A percentile compares a stretch with the other conserved stretches of the same genome.
These are phyloP conservation scores for Siphlonurus alternatus DNA, from an alignment of 2,888 invertebrate genomes.

Conservation along the genomic window DNA sequence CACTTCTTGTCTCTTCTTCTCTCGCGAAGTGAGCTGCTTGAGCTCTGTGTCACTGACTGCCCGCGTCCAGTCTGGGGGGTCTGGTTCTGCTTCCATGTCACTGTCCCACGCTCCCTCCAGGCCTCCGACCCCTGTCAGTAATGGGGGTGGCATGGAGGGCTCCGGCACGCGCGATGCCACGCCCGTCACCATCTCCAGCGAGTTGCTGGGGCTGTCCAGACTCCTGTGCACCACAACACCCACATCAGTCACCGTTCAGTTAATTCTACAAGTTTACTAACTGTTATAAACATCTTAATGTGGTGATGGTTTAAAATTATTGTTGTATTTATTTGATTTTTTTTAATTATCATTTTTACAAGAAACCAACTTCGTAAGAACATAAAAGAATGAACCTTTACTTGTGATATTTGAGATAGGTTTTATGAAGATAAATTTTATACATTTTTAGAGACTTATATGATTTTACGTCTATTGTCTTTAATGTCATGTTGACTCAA, in stretches of 20 bases:
- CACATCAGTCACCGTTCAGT: background rate
- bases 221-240: conserved; percentile 29
- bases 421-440: too few species aligned
- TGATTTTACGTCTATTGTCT: too few species aligned
- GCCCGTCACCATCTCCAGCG: conserved; percentile 44
- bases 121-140: conserved; percentile 31
- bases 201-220: conserved; percentile 56
- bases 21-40: conserved; percentile 53
- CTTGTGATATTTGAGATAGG: too few species aligned
- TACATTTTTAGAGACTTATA: too few species aligned
- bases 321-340: background rate
- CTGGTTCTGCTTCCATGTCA: conserved; percentile 45
- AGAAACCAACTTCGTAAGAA: too few species aligned
- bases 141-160: conserved; percentile 17
- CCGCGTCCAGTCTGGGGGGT: conserved; percentile 64
- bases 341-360: too few species aligned
- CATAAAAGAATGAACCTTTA: too few species aligned
- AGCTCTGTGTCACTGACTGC: conserved; percentile 57
- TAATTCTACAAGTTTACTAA: background rate
- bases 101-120: conserved; percentile 26
- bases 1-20: conserved; percentile 82
- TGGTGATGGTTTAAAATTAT: background rate
- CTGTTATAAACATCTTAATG: conserved; percentile 6
- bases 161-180: conserved; percentile 15
- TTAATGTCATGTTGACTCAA: too few species aligned